Conservation (phyloP, 1,140 invertebrate genomes). For the Habropoda laboriosa region DNA sequence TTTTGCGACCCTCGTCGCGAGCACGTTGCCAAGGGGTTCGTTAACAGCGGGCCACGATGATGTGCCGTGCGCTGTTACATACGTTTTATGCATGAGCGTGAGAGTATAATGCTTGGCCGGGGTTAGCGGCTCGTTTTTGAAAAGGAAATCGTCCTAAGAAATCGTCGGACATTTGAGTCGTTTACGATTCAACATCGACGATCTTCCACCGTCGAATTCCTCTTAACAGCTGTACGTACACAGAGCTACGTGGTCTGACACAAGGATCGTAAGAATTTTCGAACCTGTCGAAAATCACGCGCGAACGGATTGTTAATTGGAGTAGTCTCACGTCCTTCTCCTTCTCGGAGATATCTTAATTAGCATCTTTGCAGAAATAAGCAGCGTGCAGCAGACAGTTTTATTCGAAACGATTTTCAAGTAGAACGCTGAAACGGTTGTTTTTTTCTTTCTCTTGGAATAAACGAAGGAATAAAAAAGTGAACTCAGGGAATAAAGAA, state of each 20-base stretch:
- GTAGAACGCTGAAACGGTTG: too few species aligned
- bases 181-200: not conserved
- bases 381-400: not conserved
- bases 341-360: not conserved
- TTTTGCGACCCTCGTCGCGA: slow-evolving; percentile 53
- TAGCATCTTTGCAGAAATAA: not conserved
- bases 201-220: not conserved
- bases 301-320: not conserved
- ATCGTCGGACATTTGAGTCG: not conserved
- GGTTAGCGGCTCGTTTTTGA: slow-evolving; percentile 25
- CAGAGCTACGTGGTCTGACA: too few species aligned
- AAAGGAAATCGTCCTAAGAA: not conserved
- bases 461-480: not conserved
- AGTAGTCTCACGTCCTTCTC: too few species aligned
- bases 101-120: slow-evolving; percentile 16
- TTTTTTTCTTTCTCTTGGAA: too few species aligned
- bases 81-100: slow-evolving; percentile 44
- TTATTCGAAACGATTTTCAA: not conserved
- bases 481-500: not conserved
- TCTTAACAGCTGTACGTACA: not conserved
- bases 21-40: slow-evolving; percentile 57
- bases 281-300: not conserved
- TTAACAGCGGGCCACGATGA: slow-evolving; percentile 46
- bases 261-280: too few species aligned
- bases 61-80: slow-evolving; percentile 24